Percentiles rank a stretch among this genome's conserved stretches.
phyloP scores from a whole-genome alignment of 2,113 vertebrate species.

The Malurus alboscapulatus region DNA sequence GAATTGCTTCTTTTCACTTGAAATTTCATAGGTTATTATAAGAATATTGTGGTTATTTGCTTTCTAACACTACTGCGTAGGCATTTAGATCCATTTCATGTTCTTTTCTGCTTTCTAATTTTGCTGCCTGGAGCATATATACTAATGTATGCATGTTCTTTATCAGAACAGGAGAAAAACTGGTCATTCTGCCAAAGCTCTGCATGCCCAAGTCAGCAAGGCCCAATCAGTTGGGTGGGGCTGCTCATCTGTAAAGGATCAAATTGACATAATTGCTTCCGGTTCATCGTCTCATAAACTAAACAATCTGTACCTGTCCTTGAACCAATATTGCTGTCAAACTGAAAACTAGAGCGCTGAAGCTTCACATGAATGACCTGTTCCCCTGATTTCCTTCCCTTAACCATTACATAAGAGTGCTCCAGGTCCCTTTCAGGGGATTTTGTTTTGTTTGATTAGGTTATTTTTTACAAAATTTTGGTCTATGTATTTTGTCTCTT shows the following conservation, averaged over 20 bases:
- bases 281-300: neutral
- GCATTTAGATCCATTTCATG: constrained; percentile 29
- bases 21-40: constrained; percentile 50
- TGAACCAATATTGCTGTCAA: neutral
- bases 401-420: neutral
- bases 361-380: neutral
- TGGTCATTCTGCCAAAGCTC: constrained; percentile 8
- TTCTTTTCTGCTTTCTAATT: constrained; percentile 61
- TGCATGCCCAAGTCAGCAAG: neutral
- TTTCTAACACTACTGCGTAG: constrained; percentile 40
- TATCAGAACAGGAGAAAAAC: neutral
- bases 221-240: neutral
- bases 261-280: neutral
- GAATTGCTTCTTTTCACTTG: constrained; percentile 33
- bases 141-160: constrained; percentile 14
- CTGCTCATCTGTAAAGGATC: neutral
- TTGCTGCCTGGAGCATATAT: constrained; percentile 39
- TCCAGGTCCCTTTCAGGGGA: neutral
- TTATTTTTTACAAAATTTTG: neutral
- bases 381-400: neutral
- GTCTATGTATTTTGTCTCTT: neutral
- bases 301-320: neutral
- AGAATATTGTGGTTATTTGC: constrained; percentile 46
- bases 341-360: neutral
- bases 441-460: neutral